A percentile compares a stretch with the other conserved stretches of the same genome.
phyloP scores from a whole-genome alignment of 1,140 invertebrate genomes.

The Triops cancriformis region DNA sequence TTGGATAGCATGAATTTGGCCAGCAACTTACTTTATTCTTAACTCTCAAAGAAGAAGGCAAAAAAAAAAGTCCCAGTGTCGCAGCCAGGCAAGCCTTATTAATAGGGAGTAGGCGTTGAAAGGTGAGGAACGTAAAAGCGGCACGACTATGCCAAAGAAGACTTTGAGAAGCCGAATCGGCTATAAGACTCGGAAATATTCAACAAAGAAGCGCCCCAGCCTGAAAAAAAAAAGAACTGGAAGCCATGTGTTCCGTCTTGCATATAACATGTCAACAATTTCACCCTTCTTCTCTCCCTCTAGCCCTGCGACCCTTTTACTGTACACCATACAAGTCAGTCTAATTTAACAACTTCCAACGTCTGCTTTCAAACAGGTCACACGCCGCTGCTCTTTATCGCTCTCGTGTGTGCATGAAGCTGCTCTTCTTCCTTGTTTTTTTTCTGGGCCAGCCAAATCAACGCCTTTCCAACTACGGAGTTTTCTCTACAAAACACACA shows the following conservation, averaged over 20 bases:
- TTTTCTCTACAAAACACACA: neutral
- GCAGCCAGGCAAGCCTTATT: neutral
- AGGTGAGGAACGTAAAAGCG: neutral
- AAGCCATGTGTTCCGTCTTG: constrained; percentile 1
- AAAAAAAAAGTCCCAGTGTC: neutral
- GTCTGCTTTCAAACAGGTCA: constrained; percentile 8
- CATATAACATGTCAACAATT: constrained; percentile 11
- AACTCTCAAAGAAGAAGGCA: neutral
- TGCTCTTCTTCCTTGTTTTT: neutral
- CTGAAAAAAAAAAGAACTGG: neutral
- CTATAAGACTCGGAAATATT: neutral
- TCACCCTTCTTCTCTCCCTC: neutral
- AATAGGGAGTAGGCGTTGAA: constrained; percentile 5
- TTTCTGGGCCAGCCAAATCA: neutral
- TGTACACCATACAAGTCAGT: neutral
- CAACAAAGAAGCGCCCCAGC: neutral
- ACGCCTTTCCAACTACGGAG: neutral
- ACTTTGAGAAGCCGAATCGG: neutral
- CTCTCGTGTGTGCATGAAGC: neutral
- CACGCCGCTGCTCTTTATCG: constrained; percentile 1
- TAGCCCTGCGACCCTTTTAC: neutral
- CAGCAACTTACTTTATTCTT: neutral
- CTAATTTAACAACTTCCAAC: constrained; percentile 2
- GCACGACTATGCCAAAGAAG: neutral
- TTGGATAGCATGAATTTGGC: neutral